These are phyloP conservation scores for Anser cygnoides DNA, from an alignment of 2,113 vertebrate genomes.

Conservation along the genomic window DNA sequence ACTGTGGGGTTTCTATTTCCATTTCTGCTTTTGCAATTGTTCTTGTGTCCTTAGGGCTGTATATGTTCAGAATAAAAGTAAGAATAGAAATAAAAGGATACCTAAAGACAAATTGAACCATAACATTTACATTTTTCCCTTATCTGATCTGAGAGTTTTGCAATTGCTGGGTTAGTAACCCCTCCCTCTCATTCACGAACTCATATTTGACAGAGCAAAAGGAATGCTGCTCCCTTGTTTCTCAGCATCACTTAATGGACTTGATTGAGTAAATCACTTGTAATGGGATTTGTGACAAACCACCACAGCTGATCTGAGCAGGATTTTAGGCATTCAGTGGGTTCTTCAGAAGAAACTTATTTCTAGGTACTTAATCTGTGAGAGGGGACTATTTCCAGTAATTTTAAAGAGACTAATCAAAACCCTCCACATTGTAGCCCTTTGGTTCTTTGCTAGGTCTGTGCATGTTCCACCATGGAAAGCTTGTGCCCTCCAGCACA, in stretches of 20 bases:
- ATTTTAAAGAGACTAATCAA: not conserved
- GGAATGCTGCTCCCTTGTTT: not conserved
- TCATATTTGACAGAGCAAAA: not conserved
- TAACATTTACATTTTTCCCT: constrained; percentile 45
- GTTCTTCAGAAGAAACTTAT: not conserved
- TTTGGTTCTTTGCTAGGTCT: not conserved
- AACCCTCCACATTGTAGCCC: accelerated
- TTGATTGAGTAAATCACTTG: not conserved
- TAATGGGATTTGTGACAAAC: not conserved
- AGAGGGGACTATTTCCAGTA: not conserved
- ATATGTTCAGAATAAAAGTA: not conserved
- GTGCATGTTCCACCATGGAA: not conserved
- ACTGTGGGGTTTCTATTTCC: not conserved
- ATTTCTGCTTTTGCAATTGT: not conserved
- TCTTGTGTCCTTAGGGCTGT: not conserved
- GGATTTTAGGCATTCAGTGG: not conserved
- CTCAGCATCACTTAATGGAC: not conserved
- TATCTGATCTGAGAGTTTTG: constrained; percentile 42
- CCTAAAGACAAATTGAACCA: not conserved
- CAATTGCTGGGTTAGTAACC: not conserved
- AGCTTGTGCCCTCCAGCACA: not conserved
- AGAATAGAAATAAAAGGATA: not conserved
- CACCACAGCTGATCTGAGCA: not conserved
- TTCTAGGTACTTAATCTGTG: not conserved
- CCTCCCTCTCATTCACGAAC: not conserved